These are phyloP conservation scores for Mythimna lalbum DNA, from an alignment of 2,888 invertebrate genomes.

Conservation along the genomic window DNA sequence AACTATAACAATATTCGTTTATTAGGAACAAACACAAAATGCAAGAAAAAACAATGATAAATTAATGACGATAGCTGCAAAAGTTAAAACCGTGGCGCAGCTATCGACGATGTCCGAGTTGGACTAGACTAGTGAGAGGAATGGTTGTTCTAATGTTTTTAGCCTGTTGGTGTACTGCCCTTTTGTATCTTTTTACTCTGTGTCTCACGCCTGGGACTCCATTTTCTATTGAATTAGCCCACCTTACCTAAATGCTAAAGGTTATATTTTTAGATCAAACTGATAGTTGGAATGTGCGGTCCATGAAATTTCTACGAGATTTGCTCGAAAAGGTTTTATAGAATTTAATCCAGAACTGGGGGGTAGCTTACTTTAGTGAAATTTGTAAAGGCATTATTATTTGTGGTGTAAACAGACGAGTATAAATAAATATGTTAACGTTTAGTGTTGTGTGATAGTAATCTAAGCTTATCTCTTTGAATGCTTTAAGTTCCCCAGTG, in stretches of 20 bases:
- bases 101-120: no score
- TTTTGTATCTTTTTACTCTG: slow-evolving; percentile 12
- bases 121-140: no score
- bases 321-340: not conserved
- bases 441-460: not conserved
- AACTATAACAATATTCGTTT: not conserved
- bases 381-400: not conserved
- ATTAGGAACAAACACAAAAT: no score
- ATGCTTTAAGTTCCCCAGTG: no score
- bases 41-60: no score
- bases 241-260: slow-evolving; percentile 11
- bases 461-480: not conserved
- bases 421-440: not conserved
- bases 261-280: slow-evolving; percentile 27
- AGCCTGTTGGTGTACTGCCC: slow-evolving; percentile 1
- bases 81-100: no score
- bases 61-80: no score
- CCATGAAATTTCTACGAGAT: slow-evolving; percentile 5
- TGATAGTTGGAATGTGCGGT: slow-evolving; percentile 2
- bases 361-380: not conserved
- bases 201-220: not conserved
- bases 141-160: no score
- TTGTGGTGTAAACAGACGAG: not conserved
- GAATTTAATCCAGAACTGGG: not conserved
- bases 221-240: slow-evolving; percentile 40